phyloP scores from a whole-genome alignment of 2,888 invertebrate genomes.

The Exocentrus adspersus region DNA sequence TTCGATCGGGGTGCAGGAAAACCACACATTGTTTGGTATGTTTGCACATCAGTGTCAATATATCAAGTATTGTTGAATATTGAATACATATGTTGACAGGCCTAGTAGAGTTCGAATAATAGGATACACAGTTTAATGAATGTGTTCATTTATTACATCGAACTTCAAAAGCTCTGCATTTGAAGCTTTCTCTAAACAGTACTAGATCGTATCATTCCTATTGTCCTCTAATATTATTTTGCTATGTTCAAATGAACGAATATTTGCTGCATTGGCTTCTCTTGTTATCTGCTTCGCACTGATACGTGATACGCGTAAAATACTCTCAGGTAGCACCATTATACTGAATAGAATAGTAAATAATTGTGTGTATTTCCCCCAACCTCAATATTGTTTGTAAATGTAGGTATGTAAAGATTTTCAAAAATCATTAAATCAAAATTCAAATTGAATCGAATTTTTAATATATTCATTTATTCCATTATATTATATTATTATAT shows the following conservation, averaged over 20 bases:
- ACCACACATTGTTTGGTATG: slow-evolving; percentile 29
- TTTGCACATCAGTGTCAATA: slow-evolving; percentile 32
- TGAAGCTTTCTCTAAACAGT: slow-evolving; percentile 32
- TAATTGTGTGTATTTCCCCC: no score
- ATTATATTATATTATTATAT: no score
- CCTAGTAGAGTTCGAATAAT: slow-evolving; percentile 37
- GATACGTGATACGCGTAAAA: not conserved
- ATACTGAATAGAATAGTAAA: no score
- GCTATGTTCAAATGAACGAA: slow-evolving; percentile 5
- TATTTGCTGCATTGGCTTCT: slow-evolving; percentile 14
- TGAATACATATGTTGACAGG: slow-evolving; percentile 35
- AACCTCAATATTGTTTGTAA: no score
- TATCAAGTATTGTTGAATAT: slow-evolving; percentile 37
- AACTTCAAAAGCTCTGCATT: slow-evolving; percentile 41
- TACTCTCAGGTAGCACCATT: no score
- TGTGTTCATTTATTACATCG: slow-evolving; percentile 43
- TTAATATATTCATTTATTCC: no score
- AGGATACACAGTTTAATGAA: slow-evolving; percentile 38
- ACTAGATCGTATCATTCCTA: slow-evolving; percentile 27
- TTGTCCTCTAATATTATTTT: slow-evolving; percentile 18
- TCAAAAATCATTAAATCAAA: no score
- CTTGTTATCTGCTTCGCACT: not conserved
- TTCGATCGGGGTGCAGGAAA: slow-evolving; percentile 14
- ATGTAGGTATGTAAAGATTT: no score
- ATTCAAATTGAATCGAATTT: no score